Base-by-base conservation (phyloP, 2,888 invertebrate genomes). In the Agrochola macilenta region DNA sequence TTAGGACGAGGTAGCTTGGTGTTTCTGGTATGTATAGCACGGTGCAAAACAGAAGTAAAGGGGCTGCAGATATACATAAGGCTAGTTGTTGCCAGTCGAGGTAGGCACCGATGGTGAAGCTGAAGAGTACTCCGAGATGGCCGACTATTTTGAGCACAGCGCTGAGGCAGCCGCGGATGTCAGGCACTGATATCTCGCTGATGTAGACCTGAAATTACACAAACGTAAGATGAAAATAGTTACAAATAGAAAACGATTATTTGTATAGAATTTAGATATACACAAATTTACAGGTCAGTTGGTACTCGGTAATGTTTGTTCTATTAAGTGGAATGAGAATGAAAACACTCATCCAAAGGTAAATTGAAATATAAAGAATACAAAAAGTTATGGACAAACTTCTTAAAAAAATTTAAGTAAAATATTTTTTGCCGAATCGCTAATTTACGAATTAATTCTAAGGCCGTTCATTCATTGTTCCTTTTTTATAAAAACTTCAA, bases 101-200 rank as follows among this genome's bases (percentile, higher is more conserved):
- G 93, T 98, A 98, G 26, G 98, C 98, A 66, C 99, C 99, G 49
- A 98, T 97, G 76, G 98, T 97, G 95, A 98, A 99, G 72, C 98
- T 98, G 91, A 98, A 97, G 54, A 99, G 97, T 23, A 99, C 98
- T 49, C 99, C 99, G 54, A 98, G 97, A 92, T 99, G 98, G 30
- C 98, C 98, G 83, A 98, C 98, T 85, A 99, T 97, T 94, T 99
- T 99, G 83, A 98, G 97, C 79, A 99, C 97, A 9, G 99, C 98
- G 91, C 99, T 99, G 76, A 99, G 97, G 87, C 98, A 98, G 46
- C 99, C 99, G 49, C 99, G 97, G 85, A 99, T 98, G 82, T 98
- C 98, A 3, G 98, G 98, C 39, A 98, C 98, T 46, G 99, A 98
- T 91, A 99, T 98, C 96, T 99, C 99, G 91, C 98, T 98, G 91